Evolutionary conservation across 2,113 vertebrate species (phyloP).

Genomic region (Ibidorhyncha struthersii): DNA sequence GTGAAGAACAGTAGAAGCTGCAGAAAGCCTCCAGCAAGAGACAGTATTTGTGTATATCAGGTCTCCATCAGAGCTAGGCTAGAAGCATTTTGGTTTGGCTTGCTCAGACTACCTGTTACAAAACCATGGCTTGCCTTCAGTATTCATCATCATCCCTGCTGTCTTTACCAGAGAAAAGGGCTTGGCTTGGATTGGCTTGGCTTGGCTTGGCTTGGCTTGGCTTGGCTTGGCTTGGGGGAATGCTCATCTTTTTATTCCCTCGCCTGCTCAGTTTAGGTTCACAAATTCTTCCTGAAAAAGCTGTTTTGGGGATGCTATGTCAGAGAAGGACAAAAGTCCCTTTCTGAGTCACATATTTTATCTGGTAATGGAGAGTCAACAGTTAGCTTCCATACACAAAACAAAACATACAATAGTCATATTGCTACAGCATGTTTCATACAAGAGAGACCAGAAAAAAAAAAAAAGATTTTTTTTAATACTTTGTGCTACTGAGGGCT

Average conservation of each 20-base stretch:
- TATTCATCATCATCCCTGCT: not conserved
- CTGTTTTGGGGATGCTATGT: not conserved
- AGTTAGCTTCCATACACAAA: not conserved
- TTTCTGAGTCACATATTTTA: not conserved
- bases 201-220: not conserved
- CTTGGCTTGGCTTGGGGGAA: not conserved
- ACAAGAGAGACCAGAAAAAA: not conserved
- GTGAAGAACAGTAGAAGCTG: not conserved
- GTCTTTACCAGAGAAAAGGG: not conserved
- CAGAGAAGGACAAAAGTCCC: not conserved
- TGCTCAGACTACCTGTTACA: not conserved
- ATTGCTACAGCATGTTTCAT: not conserved
- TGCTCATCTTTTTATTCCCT: not conserved
- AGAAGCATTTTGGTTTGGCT: not conserved
- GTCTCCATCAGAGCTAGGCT: not conserved
- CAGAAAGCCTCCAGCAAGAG: not conserved
- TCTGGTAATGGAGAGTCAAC: not conserved
- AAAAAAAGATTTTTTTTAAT: too few relatives aligned
- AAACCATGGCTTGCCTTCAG: not conserved
- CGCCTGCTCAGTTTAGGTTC: not conserved
- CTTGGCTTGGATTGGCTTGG: not conserved
- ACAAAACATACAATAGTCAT: not conserved
- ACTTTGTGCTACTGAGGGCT: not conserved
- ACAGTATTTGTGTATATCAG: not conserved
- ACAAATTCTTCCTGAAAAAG: not conserved